Conservation (phyloP, 2,113 vertebrate species). For the Picathartes gymnocephalus region DNA sequence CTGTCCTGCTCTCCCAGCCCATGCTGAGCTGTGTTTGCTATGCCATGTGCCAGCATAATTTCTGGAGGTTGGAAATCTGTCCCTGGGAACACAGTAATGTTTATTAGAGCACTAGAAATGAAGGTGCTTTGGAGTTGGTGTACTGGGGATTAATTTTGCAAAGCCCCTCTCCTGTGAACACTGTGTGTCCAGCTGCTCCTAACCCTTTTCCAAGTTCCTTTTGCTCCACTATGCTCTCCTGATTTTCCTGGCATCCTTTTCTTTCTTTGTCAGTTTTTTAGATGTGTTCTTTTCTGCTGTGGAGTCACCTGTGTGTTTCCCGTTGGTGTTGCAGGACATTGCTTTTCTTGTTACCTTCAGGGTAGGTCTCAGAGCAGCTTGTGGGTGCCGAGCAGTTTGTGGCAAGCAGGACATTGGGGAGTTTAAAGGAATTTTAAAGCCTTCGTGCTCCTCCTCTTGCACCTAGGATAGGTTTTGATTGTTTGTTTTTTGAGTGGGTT, state of each 20-base stretch:
- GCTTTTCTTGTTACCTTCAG: neutral
- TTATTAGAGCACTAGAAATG: neutral
- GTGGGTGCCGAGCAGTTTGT: neutral
- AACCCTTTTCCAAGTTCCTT: neutral
- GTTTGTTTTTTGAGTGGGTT: neutral
- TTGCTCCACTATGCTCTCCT: neutral
- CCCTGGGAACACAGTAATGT: neutral
- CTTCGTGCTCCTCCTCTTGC: neutral
- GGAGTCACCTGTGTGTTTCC: neutral
- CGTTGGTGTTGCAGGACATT: neutral
- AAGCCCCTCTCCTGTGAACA: neutral
- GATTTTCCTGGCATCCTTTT: neutral
- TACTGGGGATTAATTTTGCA: neutral
- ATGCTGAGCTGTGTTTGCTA: neutral
- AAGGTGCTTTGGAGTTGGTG: neutral
- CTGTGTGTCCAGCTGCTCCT: neutral
- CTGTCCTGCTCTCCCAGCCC: neutral
- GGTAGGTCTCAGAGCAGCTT: neutral
- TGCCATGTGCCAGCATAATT: accelerated
- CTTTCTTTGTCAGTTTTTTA: neutral
- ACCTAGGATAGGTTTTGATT: neutral
- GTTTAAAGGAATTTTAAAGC: neutral
- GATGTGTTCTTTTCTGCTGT: neutral
- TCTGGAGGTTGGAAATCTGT: neutral
- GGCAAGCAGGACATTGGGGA: neutral